Conservation (phyloP, 2,797 vertebrate species). For the Sylvilagus floridanus region DNA sequence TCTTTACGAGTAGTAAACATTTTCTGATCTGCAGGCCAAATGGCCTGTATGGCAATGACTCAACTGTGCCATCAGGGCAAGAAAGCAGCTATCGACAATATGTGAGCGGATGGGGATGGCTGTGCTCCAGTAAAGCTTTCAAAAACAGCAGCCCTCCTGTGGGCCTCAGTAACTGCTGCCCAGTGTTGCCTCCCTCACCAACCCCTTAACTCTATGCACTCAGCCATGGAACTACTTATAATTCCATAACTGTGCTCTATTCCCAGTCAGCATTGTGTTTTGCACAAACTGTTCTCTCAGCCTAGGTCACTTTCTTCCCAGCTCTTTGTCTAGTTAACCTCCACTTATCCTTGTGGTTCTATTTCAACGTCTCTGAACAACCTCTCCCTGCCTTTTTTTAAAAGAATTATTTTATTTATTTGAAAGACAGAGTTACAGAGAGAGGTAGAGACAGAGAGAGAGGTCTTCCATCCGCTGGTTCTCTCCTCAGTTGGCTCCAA, state of each 20-base stretch:
- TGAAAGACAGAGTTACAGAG: too few species aligned
- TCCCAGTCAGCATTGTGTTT: not conserved
- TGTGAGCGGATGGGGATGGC: not conserved
- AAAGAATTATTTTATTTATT: too few species aligned
- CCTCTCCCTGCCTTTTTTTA: not conserved
- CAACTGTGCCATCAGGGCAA: not conserved
- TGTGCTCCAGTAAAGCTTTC: not conserved
- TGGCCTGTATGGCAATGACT: not conserved
- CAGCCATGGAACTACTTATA: not conserved
- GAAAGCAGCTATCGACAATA: not conserved
- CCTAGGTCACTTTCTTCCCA: not conserved
- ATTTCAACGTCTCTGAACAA: not conserved
- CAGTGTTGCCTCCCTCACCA: not conserved
- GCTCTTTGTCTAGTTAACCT: not conserved
- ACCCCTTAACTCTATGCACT: not conserved
- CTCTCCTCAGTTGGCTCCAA: too few species aligned
- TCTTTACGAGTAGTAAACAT: not conserved
- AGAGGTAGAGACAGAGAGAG: too few species aligned
- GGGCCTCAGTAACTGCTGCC: not conserved
- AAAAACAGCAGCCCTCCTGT: not conserved
- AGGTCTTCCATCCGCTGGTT: too few species aligned
- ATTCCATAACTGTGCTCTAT: not conserved
- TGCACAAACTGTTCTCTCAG: not conserved
- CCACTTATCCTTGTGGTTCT: not conserved
- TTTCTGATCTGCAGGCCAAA: not conserved